Conservation (phyloP, 2,888 invertebrate genomes). For the Embidobia sp. region DNA sequence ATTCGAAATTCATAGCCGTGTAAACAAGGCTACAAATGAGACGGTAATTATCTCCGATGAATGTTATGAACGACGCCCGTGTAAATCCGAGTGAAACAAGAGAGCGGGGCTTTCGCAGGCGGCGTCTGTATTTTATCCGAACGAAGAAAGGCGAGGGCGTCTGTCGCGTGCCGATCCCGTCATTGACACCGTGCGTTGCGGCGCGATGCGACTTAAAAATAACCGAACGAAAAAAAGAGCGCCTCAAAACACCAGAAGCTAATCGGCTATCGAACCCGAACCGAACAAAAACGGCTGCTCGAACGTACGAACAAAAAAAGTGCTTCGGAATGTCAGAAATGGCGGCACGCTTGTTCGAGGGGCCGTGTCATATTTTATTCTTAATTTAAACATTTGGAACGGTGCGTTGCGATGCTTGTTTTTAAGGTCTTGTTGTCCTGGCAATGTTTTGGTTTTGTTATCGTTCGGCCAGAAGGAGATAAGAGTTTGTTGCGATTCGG, state of each 20-base stretch:
- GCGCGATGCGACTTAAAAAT: constrained; percentile 57
- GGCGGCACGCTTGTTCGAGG: neutral
- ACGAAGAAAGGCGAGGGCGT: constrained; percentile 60
- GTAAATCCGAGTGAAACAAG: constrained; percentile 32
- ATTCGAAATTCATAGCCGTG: constrained; percentile 41
- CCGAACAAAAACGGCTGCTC: constrained; percentile 3
- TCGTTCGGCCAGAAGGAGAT: neutral
- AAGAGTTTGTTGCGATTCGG: no score
- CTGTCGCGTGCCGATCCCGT: constrained; percentile 66
- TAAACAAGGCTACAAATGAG: constrained; percentile 55
- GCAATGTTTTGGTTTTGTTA: neutral
- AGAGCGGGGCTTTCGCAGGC: constrained; percentile 38
- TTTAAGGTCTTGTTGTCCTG: neutral
- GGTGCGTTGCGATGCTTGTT: neutral
- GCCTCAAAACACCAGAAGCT: constrained; percentile 45
- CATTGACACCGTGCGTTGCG: constrained; percentile 58
- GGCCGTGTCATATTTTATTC: constrained; percentile 11
- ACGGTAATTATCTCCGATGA: constrained; percentile 46
- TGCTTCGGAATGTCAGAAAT: constrained; percentile 5
- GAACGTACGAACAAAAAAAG: constrained; percentile 4
- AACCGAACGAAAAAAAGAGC: constrained; percentile 41
- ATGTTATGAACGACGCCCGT: constrained; percentile 45
- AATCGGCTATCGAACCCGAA: constrained; percentile 61
- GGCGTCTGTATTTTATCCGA: constrained; percentile 59
- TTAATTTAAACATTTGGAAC: constrained; percentile 16